Evolutionary conservation across 2,888 invertebrate genomes (phyloP).

Genomic region (Nomada goodeniana): DNA sequence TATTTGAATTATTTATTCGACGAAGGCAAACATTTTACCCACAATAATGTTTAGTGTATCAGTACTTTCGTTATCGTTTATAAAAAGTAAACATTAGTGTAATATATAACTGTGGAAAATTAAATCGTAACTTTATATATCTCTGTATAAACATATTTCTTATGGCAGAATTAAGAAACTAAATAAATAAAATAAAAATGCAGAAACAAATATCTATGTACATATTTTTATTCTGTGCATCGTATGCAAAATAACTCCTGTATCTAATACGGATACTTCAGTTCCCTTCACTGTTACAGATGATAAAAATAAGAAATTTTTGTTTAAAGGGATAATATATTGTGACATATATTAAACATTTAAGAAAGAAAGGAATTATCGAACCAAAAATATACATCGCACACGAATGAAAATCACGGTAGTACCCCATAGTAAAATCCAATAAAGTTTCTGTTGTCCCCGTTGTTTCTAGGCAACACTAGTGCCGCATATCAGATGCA

Average conservation of each 20-base stretch:
- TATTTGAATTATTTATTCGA: not conserved
- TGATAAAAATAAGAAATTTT: not conserved
- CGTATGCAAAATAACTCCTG: no score
- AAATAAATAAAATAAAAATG: no score
- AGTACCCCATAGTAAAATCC: not conserved
- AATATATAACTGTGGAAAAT: not conserved
- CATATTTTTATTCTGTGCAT: no score
- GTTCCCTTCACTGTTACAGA: not conserved
- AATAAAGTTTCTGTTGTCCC: slow-evolving; percentile 56
- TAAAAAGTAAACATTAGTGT: not conserved
- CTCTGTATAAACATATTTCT: no score
- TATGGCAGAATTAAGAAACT: no score
- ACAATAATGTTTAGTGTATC: no score
- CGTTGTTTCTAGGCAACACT: slow-evolving; percentile 63
- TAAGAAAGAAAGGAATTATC: not conserved
- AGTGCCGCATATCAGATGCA: slow-evolving; percentile 38
- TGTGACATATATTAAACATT: no score
- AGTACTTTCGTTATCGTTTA: no score
- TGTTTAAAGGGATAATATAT: not conserved
- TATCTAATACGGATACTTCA: not conserved
- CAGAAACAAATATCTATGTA: no score
- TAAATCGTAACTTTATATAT: not conserved
- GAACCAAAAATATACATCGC: no score
- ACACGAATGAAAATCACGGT: not conserved
- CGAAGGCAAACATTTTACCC: no score